Evolutionary conservation across 2,797 vertebrate species (phyloP).

Genomic region (Dallia pectoralis): DNA sequence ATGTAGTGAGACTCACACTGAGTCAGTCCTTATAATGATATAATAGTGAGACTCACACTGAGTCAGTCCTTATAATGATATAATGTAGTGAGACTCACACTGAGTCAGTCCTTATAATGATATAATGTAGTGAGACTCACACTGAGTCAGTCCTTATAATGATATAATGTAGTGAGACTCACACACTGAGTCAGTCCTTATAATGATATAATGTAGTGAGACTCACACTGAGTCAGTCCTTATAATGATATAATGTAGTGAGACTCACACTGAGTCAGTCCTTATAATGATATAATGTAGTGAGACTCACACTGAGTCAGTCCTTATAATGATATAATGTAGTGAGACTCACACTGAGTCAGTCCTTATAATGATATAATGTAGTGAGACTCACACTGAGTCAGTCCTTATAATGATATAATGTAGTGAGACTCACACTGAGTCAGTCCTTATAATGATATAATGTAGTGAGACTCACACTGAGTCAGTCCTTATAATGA

Average conservation of each 20-base stretch:
- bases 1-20: conserved; percentile 63
- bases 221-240: conserved; percentile 69
- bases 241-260: background rate
- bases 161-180: conserved; percentile 36
- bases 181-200: conserved; percentile 65
- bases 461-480: conserved; percentile 59
- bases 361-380: conserved; percentile 17
- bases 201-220: background rate
- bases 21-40: conserved; percentile 38
- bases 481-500: conserved; percentile 47
- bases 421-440: conserved; percentile 63
- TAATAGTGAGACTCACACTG: conserved; percentile 63
- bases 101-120: conserved; percentile 47
- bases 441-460: conserved; percentile 38
- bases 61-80: conserved; percentile 38
- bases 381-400: conserved; percentile 64
- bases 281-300: background rate
- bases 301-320: conserved; percentile 67
- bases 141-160: conserved; percentile 54
- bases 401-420: conserved; percentile 33
- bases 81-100: conserved; percentile 59
- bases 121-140: conserved; percentile 53
- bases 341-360: conserved; percentile 67
- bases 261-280: conserved; percentile 69
- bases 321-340: conserved; percentile 16